These are phyloP conservation scores for Sitta europaea DNA, from an alignment of 2,113 vertebrate species.

Conservation along the genomic window DNA sequence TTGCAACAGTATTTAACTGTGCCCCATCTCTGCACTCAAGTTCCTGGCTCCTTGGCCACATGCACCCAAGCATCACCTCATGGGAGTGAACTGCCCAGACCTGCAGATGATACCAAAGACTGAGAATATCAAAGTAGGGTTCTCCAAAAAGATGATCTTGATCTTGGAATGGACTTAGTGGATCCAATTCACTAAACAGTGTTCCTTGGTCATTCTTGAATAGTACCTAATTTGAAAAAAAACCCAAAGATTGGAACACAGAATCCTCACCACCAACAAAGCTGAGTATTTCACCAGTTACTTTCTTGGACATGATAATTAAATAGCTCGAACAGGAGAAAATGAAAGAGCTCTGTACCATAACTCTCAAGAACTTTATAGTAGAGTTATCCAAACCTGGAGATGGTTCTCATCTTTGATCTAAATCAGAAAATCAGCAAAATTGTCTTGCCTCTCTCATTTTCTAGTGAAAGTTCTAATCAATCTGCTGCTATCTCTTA, in stretches of 20 bases:
- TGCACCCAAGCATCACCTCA: not conserved
- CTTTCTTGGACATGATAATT: not conserved
- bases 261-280: not conserved
- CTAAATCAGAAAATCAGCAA: not conserved
- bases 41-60: not conserved
- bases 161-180: not conserved
- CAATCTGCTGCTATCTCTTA: not conserved
- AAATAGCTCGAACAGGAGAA: not conserved
- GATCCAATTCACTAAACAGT: not conserved
- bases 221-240: not conserved
- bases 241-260: not conserved
- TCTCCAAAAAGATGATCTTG: not conserved
- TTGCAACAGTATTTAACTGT: not conserved
- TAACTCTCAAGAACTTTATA: not conserved
- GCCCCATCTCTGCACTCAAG: fast-evolving
- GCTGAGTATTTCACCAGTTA: not conserved
- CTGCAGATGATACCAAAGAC: not conserved
- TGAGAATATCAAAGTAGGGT: not conserved
- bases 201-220: not conserved
- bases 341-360: not conserved
- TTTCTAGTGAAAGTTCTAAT: not conserved
- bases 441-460: not conserved
- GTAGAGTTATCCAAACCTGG: not conserved
- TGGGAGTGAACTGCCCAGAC: not conserved
- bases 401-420: not conserved